phyloP scores from a whole-genome alignment of 2,888 invertebrate species.

The Pachliopta kotzebuea region DNA sequence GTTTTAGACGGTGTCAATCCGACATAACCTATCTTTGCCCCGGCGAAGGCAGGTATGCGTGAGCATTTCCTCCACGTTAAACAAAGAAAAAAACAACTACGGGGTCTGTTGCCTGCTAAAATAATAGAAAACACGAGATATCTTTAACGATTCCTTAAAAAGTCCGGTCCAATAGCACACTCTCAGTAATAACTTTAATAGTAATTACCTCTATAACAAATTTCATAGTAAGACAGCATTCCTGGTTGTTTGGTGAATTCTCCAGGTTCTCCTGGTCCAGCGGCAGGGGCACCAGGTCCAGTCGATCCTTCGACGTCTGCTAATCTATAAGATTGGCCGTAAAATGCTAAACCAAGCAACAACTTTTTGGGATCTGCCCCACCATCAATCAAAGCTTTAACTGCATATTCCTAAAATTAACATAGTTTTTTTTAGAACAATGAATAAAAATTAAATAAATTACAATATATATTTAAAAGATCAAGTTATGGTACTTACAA shows the following conservation, averaged over 20 bases:
- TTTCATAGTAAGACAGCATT: constrained; percentile 93
- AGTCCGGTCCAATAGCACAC: too few relatives aligned
- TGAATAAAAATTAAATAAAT: neutral
- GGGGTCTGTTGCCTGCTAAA: too few relatives aligned
- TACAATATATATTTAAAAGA: too few relatives aligned
- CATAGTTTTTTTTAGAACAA: constrained; percentile 19
- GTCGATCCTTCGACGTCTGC: constrained; percentile 56
- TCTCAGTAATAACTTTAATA: neutral
- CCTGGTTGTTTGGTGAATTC: constrained; percentile 92
- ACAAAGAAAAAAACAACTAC: too few relatives aligned
- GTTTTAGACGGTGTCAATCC: too few relatives aligned
- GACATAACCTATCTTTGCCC: too few relatives aligned
- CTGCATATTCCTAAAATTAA: constrained; percentile 84
- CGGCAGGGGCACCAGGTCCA: constrained; percentile 82
- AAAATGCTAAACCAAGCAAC: constrained; percentile 90
- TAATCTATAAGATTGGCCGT: constrained; percentile 92
- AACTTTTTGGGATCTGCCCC: constrained; percentile 91
- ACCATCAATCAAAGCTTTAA: constrained; percentile 85
- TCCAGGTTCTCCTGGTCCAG: constrained; percentile 89
- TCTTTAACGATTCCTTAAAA: too few relatives aligned
- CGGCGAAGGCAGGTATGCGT: too few relatives aligned
- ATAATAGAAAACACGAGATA: too few relatives aligned
- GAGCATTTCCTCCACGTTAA: too few relatives aligned
- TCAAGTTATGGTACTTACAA: constrained; percentile 73
- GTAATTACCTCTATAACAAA: constrained; percentile 83